Percentiles rank a stretch among this genome's conserved stretches.
Conservation (phyloP, 2,888 invertebrate genomes). For the Drosophila anomelani region DNA sequence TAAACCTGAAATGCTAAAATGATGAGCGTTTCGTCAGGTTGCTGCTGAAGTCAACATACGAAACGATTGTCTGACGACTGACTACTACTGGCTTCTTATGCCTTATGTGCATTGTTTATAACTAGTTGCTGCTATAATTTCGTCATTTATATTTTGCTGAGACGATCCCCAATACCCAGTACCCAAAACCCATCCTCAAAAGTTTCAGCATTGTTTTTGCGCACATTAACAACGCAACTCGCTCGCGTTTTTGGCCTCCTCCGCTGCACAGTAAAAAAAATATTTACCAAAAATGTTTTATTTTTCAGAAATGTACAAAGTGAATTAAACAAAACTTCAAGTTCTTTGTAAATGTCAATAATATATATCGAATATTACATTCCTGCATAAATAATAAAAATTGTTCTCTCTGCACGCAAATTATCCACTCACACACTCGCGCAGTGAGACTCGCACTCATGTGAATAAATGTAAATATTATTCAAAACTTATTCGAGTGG, state of each 20-base stretch:
- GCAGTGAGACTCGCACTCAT: conserved; percentile 13
- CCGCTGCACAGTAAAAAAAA: conserved; percentile 12
- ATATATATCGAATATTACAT: no score
- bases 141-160: conserved; percentile 67
- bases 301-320: not conserved
- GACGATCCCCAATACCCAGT: conserved; percentile 12
- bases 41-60: conserved; percentile 11
- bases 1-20: not conserved
- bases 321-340: no score
- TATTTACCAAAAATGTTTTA: not conserved
- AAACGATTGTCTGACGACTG: conserved; percentile 10
- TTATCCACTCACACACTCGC: conserved; percentile 29
- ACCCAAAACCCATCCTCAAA: not conserved
- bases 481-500: conserved; percentile 69
- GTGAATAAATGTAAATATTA: conserved; percentile 73
- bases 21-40: not conserved
- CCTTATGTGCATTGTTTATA: conserved; percentile 70
- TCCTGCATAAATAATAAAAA: no score
- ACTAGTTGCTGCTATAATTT: conserved; percentile 63
- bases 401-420: conserved; percentile 29
- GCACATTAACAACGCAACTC: conserved; percentile 70
- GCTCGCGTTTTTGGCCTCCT: conserved; percentile 63
- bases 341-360: no score
- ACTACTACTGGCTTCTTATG: conserved; percentile 8
- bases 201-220: conserved; percentile 67